phyloP scores from a whole-genome alignment of 2,113 vertebrate species.

The Perognathus longimembris region DNA sequence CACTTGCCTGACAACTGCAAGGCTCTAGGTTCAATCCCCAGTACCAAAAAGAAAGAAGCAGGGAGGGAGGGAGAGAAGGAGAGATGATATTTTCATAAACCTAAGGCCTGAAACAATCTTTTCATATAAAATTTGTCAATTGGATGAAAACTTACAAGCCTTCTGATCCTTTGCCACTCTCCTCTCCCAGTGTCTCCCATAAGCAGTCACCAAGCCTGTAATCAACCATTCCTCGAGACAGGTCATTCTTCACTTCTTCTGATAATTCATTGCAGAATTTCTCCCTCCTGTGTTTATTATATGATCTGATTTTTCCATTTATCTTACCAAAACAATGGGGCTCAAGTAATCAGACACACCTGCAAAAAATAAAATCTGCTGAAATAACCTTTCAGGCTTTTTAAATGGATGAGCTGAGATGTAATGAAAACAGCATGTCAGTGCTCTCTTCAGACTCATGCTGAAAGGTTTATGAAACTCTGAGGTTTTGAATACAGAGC shows the following conservation, averaged over 20 bases:
- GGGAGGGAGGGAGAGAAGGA: too few relatives aligned
- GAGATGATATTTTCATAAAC: slow-evolving; percentile 23
- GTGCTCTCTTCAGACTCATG: not conserved
- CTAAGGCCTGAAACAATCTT: not conserved
- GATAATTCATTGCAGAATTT: slow-evolving; percentile 35
- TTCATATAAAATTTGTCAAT: slow-evolving; percentile 41
- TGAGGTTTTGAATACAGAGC: slow-evolving; percentile 57
- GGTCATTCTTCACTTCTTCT: slow-evolving; percentile 38
- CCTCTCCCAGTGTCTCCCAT: slow-evolving; percentile 13
- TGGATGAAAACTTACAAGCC: slow-evolving; percentile 3
- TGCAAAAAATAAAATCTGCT: slow-evolving; percentile 67
- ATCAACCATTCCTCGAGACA: slow-evolving; percentile 38
- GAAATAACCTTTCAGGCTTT: slow-evolving; percentile 56
- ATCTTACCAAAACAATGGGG: slow-evolving; percentile 57
- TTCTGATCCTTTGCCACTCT: not conserved
- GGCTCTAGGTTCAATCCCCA: not conserved
- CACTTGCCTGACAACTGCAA: too few relatives aligned
- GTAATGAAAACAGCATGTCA: slow-evolving; percentile 72
- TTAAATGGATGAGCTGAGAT: slow-evolving; percentile 64
- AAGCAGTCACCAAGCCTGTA: slow-evolving; percentile 27
- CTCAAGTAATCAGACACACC: slow-evolving; percentile 65
- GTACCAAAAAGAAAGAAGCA: not conserved
- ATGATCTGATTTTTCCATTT: slow-evolving; percentile 66
- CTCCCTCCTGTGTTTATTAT: slow-evolving; percentile 42
- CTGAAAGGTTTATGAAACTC: slow-evolving; percentile 62